These are phyloP conservation scores for Pangasius krempfi DNA, from an alignment of 2,797 vertebrate species.

Conservation along the genomic window DNA sequence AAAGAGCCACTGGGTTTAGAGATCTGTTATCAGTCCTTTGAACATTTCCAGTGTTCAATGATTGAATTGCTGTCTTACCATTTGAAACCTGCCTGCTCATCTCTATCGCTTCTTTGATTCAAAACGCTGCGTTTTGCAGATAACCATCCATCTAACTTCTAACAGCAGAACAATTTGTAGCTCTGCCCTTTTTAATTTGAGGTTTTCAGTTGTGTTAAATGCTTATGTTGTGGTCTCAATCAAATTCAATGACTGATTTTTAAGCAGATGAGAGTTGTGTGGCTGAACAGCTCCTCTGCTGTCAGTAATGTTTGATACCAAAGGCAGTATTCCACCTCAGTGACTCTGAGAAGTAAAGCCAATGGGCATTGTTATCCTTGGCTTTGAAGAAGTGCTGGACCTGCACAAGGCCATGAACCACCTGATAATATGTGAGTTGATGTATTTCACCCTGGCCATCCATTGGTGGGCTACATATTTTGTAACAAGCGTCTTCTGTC, in stretches of 20 bases:
- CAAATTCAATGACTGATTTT: slow-evolving; percentile 23
- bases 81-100: slow-evolving; percentile 11
- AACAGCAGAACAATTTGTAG: not conserved
- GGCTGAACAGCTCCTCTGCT: not conserved
- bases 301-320: slow-evolving; percentile 17
- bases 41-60: not conserved
- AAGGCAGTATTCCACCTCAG: not conserved
- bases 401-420: not conserved
- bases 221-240: not conserved
- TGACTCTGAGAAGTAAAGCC: not conserved
- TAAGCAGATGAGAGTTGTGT: slow-evolving; percentile 3
- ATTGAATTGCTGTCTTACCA: not conserved
- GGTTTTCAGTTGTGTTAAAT: slow-evolving; percentile 20
- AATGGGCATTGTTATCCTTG: not conserved
- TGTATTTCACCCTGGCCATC: not conserved
- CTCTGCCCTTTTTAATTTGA: not conserved
- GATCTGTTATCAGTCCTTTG: slow-evolving; percentile 4
- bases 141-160: not conserved
- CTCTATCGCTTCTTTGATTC: slow-evolving; percentile 1
- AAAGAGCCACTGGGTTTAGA: slow-evolving; percentile 2
- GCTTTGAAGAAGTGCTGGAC: not conserved
- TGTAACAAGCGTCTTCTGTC: not conserved
- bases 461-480: too few relatives aligned
- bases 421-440: not conserved
- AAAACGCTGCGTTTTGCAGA: not conserved